Evolutionary conservation across 2,797 vertebrate species (phyloP).

Genomic region (Novumbra hubbsi): DNA sequence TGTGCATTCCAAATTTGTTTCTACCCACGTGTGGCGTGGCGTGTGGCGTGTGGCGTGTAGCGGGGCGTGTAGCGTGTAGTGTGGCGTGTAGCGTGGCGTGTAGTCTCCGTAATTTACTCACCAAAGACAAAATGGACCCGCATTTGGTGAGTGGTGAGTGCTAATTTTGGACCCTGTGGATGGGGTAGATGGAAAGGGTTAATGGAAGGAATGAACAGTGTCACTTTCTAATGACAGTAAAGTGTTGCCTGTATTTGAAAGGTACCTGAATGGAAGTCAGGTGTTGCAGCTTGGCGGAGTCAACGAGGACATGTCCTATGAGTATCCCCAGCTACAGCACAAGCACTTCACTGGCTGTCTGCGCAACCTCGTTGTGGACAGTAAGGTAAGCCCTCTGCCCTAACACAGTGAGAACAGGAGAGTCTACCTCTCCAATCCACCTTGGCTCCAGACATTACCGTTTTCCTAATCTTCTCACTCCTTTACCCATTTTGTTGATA

Average conservation of each 20-base stretch:
- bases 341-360: constrained; percentile 81
- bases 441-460: constrained; percentile 15
- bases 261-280: constrained; percentile 76
- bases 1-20: too few species aligned
- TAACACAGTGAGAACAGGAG: not conserved
- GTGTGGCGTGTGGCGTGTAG: too few species aligned
- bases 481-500: constrained; percentile 29
- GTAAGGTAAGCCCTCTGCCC: constrained; percentile 66
- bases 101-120: too few species aligned
- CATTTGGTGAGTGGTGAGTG: too few species aligned
- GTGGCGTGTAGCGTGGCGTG: too few species aligned
- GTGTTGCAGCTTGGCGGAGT: constrained; percentile 83
- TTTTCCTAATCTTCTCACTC: not conserved
- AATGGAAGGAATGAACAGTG: not conserved
- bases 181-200: not conserved
- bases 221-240: not conserved
- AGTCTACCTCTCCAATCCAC: not conserved
- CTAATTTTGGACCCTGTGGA: too few species aligned
- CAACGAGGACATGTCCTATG: constrained; percentile 72
- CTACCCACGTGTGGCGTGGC: too few species aligned
- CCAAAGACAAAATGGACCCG: too few species aligned
- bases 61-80: too few species aligned
- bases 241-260: constrained; percentile 40
- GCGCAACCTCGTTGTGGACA: constrained; percentile 79
- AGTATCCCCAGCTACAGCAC: constrained; percentile 76